These are phyloP conservation scores for Hycleus phaleratus DNA, from an alignment of 1,140 invertebrate species.

Conservation along the genomic window DNA sequence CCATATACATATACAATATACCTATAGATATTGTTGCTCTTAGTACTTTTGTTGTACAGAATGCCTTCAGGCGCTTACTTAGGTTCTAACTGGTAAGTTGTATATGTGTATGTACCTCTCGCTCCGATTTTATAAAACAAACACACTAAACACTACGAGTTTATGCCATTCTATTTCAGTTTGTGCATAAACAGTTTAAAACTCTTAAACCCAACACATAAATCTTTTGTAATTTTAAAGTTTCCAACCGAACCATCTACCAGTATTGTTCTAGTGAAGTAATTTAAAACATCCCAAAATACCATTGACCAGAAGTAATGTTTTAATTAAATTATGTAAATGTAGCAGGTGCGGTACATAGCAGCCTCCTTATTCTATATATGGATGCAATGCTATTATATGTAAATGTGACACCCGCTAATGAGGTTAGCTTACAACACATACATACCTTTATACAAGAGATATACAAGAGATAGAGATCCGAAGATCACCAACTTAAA, in stretches of 20 bases:
- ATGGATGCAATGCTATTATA: constrained; percentile 32
- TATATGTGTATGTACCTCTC: neutral
- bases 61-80: constrained; percentile 28
- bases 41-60: constrained; percentile 6
- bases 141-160: constrained; percentile 23
- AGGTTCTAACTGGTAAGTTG: constrained; percentile 21
- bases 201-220: neutral
- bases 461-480: constrained; percentile 21
- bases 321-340: constrained; percentile 33
- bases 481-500: constrained; percentile 17
- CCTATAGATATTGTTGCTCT: constrained; percentile 24
- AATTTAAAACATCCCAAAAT: no score
- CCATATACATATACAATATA: no score
- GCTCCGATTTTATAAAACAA: constrained; percentile 20
- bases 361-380: constrained; percentile 17
- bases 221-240: no score
- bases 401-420: constrained; percentile 40
- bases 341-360: constrained; percentile 27
- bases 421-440: constrained; percentile 29
- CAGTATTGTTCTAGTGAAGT: no score
- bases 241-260: no score
- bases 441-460: no score
- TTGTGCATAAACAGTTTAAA: constrained; percentile 3
- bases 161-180: constrained; percentile 1
- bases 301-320: constrained; percentile 21